phyloP scores from a whole-genome alignment of 1,140 invertebrate species.

The Lucilia cuprina region DNA sequence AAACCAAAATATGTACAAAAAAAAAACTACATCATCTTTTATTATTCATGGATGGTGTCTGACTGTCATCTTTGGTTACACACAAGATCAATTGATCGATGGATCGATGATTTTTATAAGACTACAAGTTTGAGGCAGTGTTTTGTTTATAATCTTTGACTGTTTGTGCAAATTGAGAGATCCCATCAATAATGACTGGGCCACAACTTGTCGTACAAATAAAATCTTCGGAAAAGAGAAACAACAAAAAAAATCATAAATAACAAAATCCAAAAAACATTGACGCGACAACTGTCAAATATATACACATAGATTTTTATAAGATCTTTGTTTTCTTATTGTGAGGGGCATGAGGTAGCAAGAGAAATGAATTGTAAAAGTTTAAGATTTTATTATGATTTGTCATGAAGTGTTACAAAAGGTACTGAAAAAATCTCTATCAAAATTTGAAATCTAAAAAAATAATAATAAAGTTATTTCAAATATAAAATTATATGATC shows the following conservation, averaged over 20 bases:
- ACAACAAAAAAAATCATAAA: background rate
- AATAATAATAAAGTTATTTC: background rate
- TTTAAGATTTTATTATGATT: slow-evolving; percentile 16
- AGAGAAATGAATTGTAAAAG: slow-evolving; percentile 24
- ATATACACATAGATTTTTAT: background rate
- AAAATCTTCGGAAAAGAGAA: background rate
- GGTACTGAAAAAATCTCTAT: background rate
- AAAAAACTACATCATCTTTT: slow-evolving; percentile 16
- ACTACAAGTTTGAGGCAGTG: background rate
- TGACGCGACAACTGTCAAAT: slow-evolving; percentile 24
- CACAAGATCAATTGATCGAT: slow-evolving; percentile 30
- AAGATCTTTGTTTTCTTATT: background rate
- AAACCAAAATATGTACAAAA: background rate
- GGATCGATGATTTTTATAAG: slow-evolving; percentile 14
- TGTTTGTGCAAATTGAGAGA: slow-evolving; percentile 23
- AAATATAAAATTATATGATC: background rate
- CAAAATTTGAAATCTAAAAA: background rate
- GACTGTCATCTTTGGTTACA: slow-evolving; percentile 26
- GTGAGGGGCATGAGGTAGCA: background rate
- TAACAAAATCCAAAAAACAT: background rate
- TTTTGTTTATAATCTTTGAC: slow-evolving; percentile 13
- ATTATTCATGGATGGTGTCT: slow-evolving; percentile 1
- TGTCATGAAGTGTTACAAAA: slow-evolving; percentile 23
- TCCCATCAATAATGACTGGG: slow-evolving; percentile 33
- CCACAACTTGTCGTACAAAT: background rate